Evolutionary conservation across 1,140 invertebrate genomes (phyloP), one percentile per base, ranked within the genome.

Genomic region (Platyscapa corneri): DNA sequence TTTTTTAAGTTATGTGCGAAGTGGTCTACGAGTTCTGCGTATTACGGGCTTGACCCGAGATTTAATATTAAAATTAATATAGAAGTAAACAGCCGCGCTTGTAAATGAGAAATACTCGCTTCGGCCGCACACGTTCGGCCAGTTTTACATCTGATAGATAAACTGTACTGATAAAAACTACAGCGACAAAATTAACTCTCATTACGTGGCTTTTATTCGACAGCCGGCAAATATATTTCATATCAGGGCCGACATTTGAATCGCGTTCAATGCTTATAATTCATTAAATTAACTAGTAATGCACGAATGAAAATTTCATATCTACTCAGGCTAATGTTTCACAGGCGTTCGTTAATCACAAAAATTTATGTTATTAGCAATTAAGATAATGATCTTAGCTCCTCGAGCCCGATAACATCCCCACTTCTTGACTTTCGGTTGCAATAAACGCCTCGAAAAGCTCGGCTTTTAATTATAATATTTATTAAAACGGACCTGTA

Each of bases 211-310:
- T 70, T 70, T 37, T 37, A 23, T 70, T 39, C 20, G 1, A 39
- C 8, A 37, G 10, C 2, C 20, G 37, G 37, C 32, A 23, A 23
- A 20, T 23, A 14, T 20, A 70, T 46, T 7, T 39, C 14, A n/a
- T n/a, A n/a, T n/a, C n/a, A n/a, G n/a, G n/a, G n/a, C n/a, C n/a
- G n/a, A n/a, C n/a, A n/a, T n/a, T n/a, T n/a, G n/a, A n/a, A n/a
- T n/a, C n/a, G n/a, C n/a, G n/a, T n/a, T n/a, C n/a, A n/a, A n/a
- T 5, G 34, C 1, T 74, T 74, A 42, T 42, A 39, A 42, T 74
- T 74, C 42, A 74, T 74, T 42, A 42, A 74, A 74, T 74, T 74
- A 74, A 42, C 37, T 74, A n/a, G 37, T 74, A 74, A 42, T n/a
- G 12, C 8, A 14, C 23, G 32, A 6, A 37, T 70, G 23, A 42